Percentiles rank a stretch among this genome's conserved stretches.
These are phyloP conservation scores for Rhagoletis pomonella DNA, from an alignment of 1,140 invertebrate genomes.

Conservation along the genomic window DNA sequence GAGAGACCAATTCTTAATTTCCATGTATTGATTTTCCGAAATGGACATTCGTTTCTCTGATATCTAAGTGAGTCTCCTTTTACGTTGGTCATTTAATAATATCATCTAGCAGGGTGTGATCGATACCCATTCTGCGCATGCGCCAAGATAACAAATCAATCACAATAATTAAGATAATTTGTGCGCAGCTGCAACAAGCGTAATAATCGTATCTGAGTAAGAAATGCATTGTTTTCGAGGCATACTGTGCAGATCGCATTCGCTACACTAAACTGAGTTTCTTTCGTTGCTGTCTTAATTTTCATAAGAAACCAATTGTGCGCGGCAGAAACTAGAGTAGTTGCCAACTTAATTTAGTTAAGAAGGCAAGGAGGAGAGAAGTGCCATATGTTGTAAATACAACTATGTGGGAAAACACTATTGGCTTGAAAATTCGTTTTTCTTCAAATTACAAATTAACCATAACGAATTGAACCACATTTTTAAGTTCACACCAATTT, in stretches of 20 bases:
- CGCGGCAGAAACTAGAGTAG: not conserved
- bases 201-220: not conserved
- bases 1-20: too few species aligned
- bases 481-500: conserved; percentile 21
- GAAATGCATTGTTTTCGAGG: not conserved
- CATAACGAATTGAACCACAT: not conserved
- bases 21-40: too few species aligned
- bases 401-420: not conserved
- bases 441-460: conserved; percentile 19
- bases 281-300: not conserved
- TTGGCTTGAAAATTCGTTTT: not conserved
- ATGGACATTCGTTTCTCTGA: too few species aligned
- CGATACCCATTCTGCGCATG: not conserved
- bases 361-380: not conserved
- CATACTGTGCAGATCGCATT: conserved; percentile 2
- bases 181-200: not conserved
- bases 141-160: conserved; percentile 29
- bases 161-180: conserved; percentile 40
- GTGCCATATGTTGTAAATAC: not conserved
- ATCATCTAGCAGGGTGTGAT: too few species aligned
- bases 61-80: too few species aligned
- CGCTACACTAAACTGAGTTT: not conserved
- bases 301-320: not conserved
- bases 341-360: not conserved
- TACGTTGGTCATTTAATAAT: too few species aligned